Evolutionary conservation across 2,113 vertebrate species (phyloP), one percentile per base, ranked within the genome.

Genomic region (Tachycineta bicolor): DNA sequence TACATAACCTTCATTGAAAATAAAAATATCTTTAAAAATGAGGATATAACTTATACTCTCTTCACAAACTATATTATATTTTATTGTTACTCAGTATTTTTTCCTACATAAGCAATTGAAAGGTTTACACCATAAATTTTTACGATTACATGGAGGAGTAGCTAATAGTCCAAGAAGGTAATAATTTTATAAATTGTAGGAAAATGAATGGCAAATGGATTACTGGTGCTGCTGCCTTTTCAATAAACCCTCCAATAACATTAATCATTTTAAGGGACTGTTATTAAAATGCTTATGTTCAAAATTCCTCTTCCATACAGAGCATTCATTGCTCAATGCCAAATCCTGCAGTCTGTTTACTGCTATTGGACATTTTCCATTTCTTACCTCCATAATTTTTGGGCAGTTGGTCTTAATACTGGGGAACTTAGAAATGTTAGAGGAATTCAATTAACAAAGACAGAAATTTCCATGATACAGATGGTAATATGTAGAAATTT

Each of bases 91-190:
- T 80, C 39, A 23, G 46, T 53, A n/a, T 77, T 95, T 86, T 96
- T 73, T 9, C 25, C 39, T 75, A 87, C 33, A 96, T 39, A 87
- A 63, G 39, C 28, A 95, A 92, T 76, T 91, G 65, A 92, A 97
- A 53, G 63, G 22, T 90, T 94, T 81, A 94, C 89, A 95, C 82
- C 73, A 92, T 96, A 96, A 97, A 93, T 92, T 97, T 97, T 97
- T 95, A 97, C 83, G 80, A 94, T 96, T 91, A 97, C 79, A 87
- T 74, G 78, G 83, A 96, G 81, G 95, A 94, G 33, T 80, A 47
- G 69, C 21, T 90, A 97, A 91, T 83, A 97, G 84, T 87, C 67
- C 63, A 95, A 93, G 87, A 89, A 75, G 50, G 73, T 73, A 96
- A 91, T 95, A 94, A 94, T 67, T 93, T 94, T 44, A 90, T 46